These are phyloP conservation scores for Alethe castanea DNA, from an alignment of 2,113 vertebrate species.

Conservation along the genomic window DNA sequence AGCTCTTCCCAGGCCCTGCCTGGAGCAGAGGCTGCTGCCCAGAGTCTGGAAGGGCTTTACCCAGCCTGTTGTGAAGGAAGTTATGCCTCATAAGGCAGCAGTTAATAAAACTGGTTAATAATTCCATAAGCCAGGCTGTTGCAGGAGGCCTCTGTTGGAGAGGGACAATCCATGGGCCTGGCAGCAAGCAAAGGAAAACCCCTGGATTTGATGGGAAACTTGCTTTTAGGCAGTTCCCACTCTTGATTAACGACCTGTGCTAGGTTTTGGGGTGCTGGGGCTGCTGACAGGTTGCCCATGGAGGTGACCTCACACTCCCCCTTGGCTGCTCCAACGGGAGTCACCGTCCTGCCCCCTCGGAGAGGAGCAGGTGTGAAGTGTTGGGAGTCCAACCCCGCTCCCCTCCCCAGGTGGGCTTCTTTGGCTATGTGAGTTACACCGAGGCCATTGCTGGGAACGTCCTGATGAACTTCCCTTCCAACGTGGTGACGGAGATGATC, in stretches of 20 bases:
- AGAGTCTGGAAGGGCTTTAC: neutral
- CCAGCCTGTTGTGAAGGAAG: neutral
- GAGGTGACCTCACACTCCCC: neutral
- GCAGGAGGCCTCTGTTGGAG: neutral
- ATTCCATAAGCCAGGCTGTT: neutral
- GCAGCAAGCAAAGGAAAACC: neutral
- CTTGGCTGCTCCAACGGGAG: neutral
- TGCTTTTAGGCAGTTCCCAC: neutral
- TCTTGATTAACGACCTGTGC: rapidly evolving
- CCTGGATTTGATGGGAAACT: neutral
- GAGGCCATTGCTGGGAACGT: slow-evolving; percentile 93
- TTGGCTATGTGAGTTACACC: slow-evolving; percentile 95
- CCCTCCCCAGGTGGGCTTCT: slow-evolving; percentile 89
- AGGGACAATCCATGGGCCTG: neutral
- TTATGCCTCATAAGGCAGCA: neutral
- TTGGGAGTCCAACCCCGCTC: neutral
- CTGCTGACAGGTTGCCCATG: neutral
- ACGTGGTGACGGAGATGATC: slow-evolving; percentile 94
- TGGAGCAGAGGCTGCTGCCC: neutral
- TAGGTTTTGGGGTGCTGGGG: neutral
- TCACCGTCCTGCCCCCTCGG: neutral
- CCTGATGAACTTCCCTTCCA: slow-evolving; percentile 96
- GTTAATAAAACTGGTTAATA: neutral
- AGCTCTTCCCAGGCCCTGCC: neutral
- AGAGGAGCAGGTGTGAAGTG: neutral